Evolutionary conservation across 2,888 invertebrate genomes (phyloP), one percentile per base, ranked within the genome.

Genomic region (Rutpela maculata): DNA sequence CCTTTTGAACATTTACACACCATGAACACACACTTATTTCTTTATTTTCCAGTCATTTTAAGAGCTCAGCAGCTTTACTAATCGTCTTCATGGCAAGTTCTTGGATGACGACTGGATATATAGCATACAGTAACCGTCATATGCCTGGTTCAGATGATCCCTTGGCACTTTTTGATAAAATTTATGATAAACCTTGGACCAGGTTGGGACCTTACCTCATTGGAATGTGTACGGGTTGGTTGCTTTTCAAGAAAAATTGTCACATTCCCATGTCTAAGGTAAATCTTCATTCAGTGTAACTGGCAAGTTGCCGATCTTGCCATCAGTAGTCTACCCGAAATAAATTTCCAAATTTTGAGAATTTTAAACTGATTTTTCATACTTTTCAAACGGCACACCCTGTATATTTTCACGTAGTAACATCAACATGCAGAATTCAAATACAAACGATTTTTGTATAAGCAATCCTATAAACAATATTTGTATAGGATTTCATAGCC

Each of bases 161-260:
- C 0, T 91, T 96, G 87, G 95, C 95, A 0, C 91, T 96, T 69
- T 97, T 97, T 88, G 96, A 97, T 89, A 95, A 96, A 90, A 95
- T 97, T 83, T 97, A 97, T 88, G 96, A 96, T 90, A 97, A 96
- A 89, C 96, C 96, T 0, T 97, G 96, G 96, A 96, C 96, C 0
- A 90, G 96, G 76, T 90, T 96, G 15, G 96, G 96, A 0, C 96
- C 96, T 0, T 97, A 96, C 88, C 90, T 96, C 1, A 94, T 96
- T 71, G 96, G 96, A 81, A 96, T 97, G 95, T 91, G 93, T 18
- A 94, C 94, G 0, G 96, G 96, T 0, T 97, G 96, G 94, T 93
- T 95, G 79, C 91, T 97, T 19, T 96, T 95, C 88, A 95, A 95
- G 89, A 96, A 95, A 31, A 94, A 96, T 87, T 93, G 95, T 88